Conservation (phyloP, 2,888 invertebrate genomes). For the Ferdinandea cuprea region DNA sequence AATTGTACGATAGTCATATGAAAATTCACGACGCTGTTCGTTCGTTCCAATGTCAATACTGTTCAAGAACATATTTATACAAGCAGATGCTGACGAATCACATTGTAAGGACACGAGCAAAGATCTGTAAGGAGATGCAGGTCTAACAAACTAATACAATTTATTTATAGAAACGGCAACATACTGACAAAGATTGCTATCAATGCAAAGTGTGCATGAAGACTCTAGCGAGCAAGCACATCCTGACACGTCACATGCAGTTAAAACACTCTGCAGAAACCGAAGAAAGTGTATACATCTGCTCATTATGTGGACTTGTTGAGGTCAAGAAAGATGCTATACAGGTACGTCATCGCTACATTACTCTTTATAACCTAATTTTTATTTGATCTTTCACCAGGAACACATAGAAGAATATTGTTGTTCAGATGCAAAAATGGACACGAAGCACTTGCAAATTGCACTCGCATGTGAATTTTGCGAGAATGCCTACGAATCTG, state of each 20-base stretch:
- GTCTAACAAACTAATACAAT: conserved; percentile 1
- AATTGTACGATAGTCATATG: conserved; percentile 76
- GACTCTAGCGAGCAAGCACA: conserved; percentile 77
- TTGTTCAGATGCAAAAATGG: conserved; percentile 33
- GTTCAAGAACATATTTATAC: conserved; percentile 76
- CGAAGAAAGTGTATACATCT: conserved; percentile 71
- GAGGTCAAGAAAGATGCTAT: conserved; percentile 75
- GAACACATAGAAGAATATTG: conserved; percentile 42
- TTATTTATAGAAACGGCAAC: conserved; percentile 52
- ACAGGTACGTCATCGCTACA: conserved; percentile 71
- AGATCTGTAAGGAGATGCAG: no score
- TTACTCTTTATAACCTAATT: not conserved
- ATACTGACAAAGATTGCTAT: conserved; percentile 57
- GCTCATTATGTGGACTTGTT: conserved; percentile 79
- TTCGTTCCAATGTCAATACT: conserved; percentile 75
- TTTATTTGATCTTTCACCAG: conserved; percentile 47
- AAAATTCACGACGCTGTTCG: conserved; percentile 75
- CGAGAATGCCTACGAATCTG: conserved; percentile 78
- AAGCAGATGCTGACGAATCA: conserved; percentile 77
- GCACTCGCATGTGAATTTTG: conserved; percentile 81
- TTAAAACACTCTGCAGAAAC: conserved; percentile 71
- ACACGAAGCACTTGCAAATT: conserved; percentile 47
- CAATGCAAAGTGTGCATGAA: conserved; percentile 79
- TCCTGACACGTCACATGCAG: conserved; percentile 79
- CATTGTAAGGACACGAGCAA: conserved; percentile 76